phyloP scores from a whole-genome alignment of 37 sponge, comb jelly and placozoan genomes.

The Halisarca cf. caerulea region DNA sequence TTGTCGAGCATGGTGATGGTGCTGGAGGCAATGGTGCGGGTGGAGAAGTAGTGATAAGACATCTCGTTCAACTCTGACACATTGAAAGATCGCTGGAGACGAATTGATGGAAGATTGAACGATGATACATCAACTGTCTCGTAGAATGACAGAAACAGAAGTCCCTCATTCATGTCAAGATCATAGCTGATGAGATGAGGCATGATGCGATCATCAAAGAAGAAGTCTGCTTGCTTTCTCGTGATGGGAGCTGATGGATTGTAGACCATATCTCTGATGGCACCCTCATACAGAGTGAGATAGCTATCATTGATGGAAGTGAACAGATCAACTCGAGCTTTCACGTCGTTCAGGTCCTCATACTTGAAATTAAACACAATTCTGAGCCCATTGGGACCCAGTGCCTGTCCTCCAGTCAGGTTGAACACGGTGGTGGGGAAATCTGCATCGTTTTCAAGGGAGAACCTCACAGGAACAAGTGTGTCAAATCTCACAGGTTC shows the following conservation, averaged over 20 bases:
- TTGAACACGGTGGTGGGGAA: conserved; percentile 58
- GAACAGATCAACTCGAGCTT: conserved; percentile 64
- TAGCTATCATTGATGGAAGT: conserved; percentile 59
- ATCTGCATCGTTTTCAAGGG: conserved; percentile 47
- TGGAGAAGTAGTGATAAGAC: conserved; percentile 57
- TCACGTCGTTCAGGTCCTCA: conserved; percentile 80
- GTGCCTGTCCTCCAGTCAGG: conserved; percentile 57
- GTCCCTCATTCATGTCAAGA: conserved; percentile 79
- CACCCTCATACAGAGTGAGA: conserved; percentile 52
- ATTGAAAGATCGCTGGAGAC: conserved; percentile 66
- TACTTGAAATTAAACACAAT: conserved; percentile 50
- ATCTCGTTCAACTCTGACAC: conserved; percentile 58
- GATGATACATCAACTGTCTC: conserved; percentile 87
- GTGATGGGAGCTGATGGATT: conserved; percentile 71
- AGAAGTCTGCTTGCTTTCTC: conserved; percentile 46
- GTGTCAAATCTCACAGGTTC: conserved; percentile 79
- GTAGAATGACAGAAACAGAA: conserved; percentile 73
- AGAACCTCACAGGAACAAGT: conserved; percentile 36
- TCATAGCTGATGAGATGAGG: conserved; percentile 74
- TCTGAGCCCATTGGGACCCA: conserved; percentile 63
- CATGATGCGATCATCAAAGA: conserved; percentile 55
- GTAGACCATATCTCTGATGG: conserved; percentile 78
- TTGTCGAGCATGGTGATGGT: conserved; percentile 73
- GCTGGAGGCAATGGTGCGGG: conserved; percentile 46
- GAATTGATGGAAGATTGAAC: conserved; percentile 53